A percentile compares a stretch with the other conserved stretches of the same genome.
Conservation (phyloP, 2,888 invertebrate genomes). For the Xylophagus ater region DNA sequence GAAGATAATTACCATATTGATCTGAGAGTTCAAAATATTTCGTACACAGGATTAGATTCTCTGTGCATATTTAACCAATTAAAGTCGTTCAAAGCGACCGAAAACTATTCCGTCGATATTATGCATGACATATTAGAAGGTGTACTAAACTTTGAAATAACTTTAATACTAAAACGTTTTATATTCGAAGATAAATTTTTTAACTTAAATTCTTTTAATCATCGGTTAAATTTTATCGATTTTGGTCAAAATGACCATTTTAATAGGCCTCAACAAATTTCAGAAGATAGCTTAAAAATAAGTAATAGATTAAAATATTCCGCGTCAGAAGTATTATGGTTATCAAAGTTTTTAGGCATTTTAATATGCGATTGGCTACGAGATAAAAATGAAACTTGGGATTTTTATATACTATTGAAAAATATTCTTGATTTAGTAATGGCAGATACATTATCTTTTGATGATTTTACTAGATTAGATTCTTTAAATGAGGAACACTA, state of each 20-base stretch:
- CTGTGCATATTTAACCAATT: slow-evolving; percentile 14
- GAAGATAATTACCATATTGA: slow-evolving; percentile 9
- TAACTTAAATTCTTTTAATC: slow-evolving; percentile 14
- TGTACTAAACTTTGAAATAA: slow-evolving; percentile 15
- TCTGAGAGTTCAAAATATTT: slow-evolving; percentile 6
- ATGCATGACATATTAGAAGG: slow-evolving; percentile 18
- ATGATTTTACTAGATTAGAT: too few relatives aligned
- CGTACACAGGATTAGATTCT: slow-evolving; percentile 11
- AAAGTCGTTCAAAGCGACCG: slow-evolving; percentile 11
- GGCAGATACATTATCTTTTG: too few relatives aligned
- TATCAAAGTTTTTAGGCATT: not conserved
- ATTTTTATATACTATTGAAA: not conserved
- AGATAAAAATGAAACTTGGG: not conserved
- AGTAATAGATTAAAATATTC: slow-evolving; percentile 3
- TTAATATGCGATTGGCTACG: slow-evolving; percentile 2
- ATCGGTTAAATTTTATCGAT: slow-evolving; percentile 15
- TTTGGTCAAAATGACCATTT: slow-evolving; percentile 13
- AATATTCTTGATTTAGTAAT: too few relatives aligned
- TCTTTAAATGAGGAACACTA: too few relatives aligned
- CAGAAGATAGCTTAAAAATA: slow-evolving; percentile 4
- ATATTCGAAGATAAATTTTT: slow-evolving; percentile 11
- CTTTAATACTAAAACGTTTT: slow-evolving; percentile 12
- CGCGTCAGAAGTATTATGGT: not conserved
- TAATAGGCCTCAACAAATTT: slow-evolving; percentile 12
- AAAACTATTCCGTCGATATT: slow-evolving; percentile 16